Percentiles rank a stretch among this genome's conserved stretches.
Conservation (phyloP, 2,113 vertebrate species). For the Malurus cyaneus region DNA sequence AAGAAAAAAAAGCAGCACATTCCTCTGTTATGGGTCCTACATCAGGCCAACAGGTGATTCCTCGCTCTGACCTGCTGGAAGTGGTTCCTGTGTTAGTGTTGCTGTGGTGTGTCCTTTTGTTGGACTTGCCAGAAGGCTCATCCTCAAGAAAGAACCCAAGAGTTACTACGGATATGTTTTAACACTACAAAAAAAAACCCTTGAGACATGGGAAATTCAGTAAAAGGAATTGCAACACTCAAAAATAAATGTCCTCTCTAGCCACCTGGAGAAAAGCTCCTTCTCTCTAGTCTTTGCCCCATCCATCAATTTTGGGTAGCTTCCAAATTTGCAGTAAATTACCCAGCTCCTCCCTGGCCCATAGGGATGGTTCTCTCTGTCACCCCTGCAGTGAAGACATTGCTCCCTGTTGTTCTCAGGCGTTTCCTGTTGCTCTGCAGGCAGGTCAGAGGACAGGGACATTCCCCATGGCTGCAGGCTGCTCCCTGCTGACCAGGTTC, state of each 20-base stretch:
- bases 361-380: not conserved
- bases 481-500: not conserved
- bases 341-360: not conserved
- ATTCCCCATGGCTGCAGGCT: not conserved
- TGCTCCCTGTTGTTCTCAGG: not conserved
- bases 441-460: not conserved
- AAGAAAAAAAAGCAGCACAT: not conserved
- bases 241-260: not conserved
- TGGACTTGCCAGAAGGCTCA: not conserved
- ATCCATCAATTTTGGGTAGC: not conserved
- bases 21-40: not conserved
- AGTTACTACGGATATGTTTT: not conserved
- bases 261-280: not conserved
- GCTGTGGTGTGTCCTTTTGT: not conserved
- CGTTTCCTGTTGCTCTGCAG: rapidly evolving
- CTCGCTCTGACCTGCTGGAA: not conserved
- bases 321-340: not conserved
- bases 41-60: not conserved
- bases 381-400: not conserved
- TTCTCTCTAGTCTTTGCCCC: not conserved
- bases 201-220: not conserved
- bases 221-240: not conserved
- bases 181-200: not conserved
- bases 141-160: not conserved
- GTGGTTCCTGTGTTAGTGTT: not conserved